Conservation (phyloP, 2,797 vertebrate species). For the Bradypus variegatus region DNA sequence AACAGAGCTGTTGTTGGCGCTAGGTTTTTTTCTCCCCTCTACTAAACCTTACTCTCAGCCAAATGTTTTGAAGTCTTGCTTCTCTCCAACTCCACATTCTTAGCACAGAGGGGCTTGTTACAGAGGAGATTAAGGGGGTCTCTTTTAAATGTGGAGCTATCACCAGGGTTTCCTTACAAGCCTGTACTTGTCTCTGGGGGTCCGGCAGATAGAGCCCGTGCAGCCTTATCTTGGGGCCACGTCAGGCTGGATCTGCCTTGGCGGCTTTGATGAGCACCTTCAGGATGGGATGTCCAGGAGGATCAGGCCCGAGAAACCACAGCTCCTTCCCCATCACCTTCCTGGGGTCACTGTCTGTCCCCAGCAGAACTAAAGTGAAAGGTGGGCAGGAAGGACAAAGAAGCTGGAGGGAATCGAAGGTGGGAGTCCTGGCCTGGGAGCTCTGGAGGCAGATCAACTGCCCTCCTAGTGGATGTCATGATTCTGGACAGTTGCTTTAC, state of each 20-base stretch:
- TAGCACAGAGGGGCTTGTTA: not conserved
- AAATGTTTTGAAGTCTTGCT: not conserved
- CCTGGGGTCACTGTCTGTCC: rapidly evolving
- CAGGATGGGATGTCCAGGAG: not conserved
- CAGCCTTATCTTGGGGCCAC: rapidly evolving
- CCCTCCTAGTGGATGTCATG: not conserved
- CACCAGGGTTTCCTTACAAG: not conserved
- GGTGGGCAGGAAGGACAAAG: not conserved
- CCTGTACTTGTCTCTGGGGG: not conserved
- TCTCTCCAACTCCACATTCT: rapidly evolving
- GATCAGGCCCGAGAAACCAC: not conserved
- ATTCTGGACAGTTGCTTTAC: not conserved
- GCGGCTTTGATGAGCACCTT: not conserved
- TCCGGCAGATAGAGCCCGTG: no score
- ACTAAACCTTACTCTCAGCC: not conserved
- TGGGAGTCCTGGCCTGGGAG: rapidly evolving
- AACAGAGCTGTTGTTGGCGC: not conserved
- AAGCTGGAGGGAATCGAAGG: not conserved
- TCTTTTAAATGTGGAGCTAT: not conserved
- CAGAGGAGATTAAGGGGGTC: not conserved
- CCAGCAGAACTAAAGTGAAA: not conserved
- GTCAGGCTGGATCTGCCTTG: no score
- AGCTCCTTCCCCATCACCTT: not conserved
- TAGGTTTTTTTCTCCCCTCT: not conserved
- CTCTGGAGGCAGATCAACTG: not conserved